A percentile compares a stretch with the other conserved stretches of the same genome.
Conservation (phyloP, 1,140 invertebrate species). For the Pectinophora gossypiella region DNA sequence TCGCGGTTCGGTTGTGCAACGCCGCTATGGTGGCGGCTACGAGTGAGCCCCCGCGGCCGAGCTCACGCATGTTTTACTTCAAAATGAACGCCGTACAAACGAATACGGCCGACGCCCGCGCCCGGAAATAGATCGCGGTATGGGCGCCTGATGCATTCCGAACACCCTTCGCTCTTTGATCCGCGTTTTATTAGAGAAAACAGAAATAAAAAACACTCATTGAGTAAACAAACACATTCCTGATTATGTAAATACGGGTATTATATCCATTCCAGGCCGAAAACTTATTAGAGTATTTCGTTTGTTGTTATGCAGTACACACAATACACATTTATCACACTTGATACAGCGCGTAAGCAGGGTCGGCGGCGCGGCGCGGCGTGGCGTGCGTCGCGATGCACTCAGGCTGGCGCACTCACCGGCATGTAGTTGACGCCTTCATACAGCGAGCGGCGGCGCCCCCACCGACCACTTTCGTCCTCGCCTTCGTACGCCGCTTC, state of each 20-base stretch:
- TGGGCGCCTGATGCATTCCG: conserved; percentile 54
- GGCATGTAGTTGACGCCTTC: conserved; percentile 59
- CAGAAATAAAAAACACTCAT: conserved; percentile 25
- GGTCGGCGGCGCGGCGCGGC: conserved; percentile 4
- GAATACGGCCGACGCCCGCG: conserved; percentile 56
- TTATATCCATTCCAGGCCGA: conserved; percentile 25
- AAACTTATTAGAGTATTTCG: neutral
- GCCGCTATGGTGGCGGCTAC: conserved; percentile 70
- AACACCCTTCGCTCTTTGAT: conserved; percentile 51
- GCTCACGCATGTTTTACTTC: conserved; percentile 66
- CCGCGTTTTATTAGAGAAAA: conserved; percentile 34
- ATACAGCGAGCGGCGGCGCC: conserved; percentile 49
- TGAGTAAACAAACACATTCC: conserved; percentile 29
- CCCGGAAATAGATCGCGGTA: conserved; percentile 65
- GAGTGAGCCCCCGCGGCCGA: conserved; percentile 69
- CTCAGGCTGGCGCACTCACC: conserved; percentile 57
- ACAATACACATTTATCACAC: neutral
- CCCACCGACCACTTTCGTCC: conserved; percentile 36
- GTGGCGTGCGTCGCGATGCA: conserved; percentile 40
- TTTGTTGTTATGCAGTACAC: neutral
- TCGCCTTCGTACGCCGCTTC: conserved; percentile 27
- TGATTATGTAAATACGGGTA: conserved; percentile 16
- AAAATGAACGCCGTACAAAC: conserved; percentile 61
- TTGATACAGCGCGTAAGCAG: conserved; percentile 32
- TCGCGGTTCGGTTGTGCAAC: conserved; percentile 55